Evolutionary conservation across 2,797 vertebrate species (phyloP).

Genomic region (Acropternis orthonyx): DNA sequence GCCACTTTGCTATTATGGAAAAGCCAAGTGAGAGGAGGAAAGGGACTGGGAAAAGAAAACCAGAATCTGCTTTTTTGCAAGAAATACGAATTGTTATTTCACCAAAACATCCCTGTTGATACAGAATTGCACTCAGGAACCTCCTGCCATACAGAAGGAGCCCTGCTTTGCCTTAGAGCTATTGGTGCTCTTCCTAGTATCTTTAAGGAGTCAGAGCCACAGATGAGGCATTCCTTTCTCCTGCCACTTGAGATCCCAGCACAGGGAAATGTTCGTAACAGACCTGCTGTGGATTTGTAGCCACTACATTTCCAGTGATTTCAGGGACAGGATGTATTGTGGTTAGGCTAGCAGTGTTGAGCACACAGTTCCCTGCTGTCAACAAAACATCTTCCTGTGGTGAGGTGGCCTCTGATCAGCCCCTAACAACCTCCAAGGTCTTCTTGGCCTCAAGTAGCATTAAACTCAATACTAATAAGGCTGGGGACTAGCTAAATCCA

Average conservation of each 20-base stretch:
- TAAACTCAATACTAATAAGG: not conserved
- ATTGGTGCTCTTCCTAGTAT: not conserved
- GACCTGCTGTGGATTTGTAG: not conserved
- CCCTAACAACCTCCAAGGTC: not conserved
- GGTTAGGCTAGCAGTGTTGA: not conserved
- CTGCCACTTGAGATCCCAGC: not conserved
- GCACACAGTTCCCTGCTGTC: not conserved
- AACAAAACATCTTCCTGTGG: not conserved
- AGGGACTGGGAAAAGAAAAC: not conserved
- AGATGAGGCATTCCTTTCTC: not conserved
- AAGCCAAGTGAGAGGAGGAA: not conserved
- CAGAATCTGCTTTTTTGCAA: not conserved
- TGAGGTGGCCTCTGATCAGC: not conserved
- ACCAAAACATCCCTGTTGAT: not conserved
- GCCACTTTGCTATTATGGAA: not conserved
- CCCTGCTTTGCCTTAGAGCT: not conserved
- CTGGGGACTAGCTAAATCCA: not conserved
- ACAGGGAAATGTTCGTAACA: not conserved
- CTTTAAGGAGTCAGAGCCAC: not conserved
- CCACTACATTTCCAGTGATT: not conserved
- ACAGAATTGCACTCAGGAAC: accelerated
- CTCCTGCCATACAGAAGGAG: not conserved
- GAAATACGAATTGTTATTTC: not conserved
- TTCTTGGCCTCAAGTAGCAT: not conserved
- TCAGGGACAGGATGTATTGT: not conserved